These are phyloP conservation scores for Stictonetta naevosa DNA, from an alignment of 2,113 vertebrate species.

Conservation along the genomic window DNA sequence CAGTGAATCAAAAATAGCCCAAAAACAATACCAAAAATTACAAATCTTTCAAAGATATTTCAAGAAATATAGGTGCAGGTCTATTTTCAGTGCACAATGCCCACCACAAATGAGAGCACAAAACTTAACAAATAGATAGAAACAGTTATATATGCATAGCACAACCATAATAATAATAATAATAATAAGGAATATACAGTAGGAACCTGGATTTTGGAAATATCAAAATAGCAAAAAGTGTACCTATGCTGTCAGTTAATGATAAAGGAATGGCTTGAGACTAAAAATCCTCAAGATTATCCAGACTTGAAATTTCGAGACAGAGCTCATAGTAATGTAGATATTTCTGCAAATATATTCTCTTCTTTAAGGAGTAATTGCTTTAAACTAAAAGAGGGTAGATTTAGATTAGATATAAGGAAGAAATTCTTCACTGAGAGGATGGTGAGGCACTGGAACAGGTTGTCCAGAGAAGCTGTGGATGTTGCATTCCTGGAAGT, in stretches of 20 bases:
- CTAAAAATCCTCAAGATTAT: background rate
- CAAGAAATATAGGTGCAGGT: background rate
- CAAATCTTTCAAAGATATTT: background rate
- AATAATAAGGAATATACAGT: background rate
- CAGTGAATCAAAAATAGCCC: background rate
- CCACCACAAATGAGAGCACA: background rate
- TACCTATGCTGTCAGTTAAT: background rate
- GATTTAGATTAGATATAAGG: too few relatives aligned
- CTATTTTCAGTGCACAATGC: background rate
- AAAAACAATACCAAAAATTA: background rate
- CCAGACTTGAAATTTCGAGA: background rate
- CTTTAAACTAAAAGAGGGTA: too few relatives aligned
- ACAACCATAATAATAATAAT: background rate
- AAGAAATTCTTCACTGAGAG: too few relatives aligned
- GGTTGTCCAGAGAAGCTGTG: too few relatives aligned
- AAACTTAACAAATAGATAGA: background rate
- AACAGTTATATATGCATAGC: background rate
- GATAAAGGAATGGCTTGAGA: background rate
- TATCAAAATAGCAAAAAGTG: background rate
- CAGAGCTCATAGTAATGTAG: background rate
- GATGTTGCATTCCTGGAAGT: too few relatives aligned
- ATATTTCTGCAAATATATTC: background rate
- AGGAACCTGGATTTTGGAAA: background rate
- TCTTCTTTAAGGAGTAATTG: too few relatives aligned
- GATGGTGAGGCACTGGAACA: too few relatives aligned